Percentiles rank a stretch among this genome's conserved stretches.
Conservation (phyloP, 2,113 vertebrate genomes). For the Piliocolobus tephrosceles region DNA sequence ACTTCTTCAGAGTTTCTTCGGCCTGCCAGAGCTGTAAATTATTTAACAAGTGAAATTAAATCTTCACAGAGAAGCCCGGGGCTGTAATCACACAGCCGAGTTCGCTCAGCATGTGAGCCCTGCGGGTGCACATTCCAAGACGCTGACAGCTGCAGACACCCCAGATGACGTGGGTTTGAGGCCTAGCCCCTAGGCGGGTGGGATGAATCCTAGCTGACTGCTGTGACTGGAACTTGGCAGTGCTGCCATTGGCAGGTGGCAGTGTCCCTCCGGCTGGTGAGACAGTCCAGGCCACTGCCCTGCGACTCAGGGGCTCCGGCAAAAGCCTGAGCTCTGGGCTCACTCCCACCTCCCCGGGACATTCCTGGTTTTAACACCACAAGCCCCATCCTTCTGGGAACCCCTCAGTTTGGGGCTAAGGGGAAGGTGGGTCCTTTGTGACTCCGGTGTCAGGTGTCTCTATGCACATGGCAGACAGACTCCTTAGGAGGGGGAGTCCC, state of each 20-base stretch:
- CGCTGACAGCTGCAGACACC: neutral
- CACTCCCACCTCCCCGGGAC: too few species aligned
- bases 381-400: neutral
- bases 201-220: neutral
- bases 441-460: neutral
- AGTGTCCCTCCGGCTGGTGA: too few species aligned
- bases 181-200: neutral
- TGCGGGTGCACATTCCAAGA: neutral
- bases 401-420: neutral
- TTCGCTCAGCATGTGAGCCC: neutral
- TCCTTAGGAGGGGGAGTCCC: neutral
- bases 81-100: neutral
- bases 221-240: neutral
- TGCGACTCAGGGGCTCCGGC: neutral
- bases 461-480: neutral
- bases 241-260: accelerated
- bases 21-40: neutral
- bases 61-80: neutral
- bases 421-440: neutral
- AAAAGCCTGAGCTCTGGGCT: too few species aligned
- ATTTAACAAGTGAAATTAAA: neutral
- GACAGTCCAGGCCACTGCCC: too few species aligned
- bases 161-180: neutral
- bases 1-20: neutral
- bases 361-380: neutral